Evolutionary conservation across 1,140 invertebrate species (phyloP), one percentile per base, ranked within the genome.

Genomic region (Philotrypesis tridentata): DNA sequence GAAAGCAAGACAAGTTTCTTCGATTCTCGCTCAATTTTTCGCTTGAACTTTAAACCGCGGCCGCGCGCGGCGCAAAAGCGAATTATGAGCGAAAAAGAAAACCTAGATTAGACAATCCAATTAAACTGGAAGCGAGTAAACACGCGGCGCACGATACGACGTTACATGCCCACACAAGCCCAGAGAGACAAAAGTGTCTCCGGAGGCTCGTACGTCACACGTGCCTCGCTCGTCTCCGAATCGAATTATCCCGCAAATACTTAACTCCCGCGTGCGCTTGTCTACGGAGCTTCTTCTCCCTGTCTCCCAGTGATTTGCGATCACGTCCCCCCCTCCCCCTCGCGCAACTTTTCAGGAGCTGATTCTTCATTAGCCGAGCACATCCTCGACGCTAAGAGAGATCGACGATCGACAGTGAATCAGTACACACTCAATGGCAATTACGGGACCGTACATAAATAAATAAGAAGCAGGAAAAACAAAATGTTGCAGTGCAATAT

Each of bases 291-390:
- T 55, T 55, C 48, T 1, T 55, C 21, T 55, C 14, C n/a, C n/a
- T n/a, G n/a, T 21, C 33, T 21, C 12, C 25, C 17, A 21, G 55
- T 74, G 43, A 27, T 40, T 23, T 27, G 43, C 67, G 83, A 83
- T 75, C 81, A 33, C 29, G n/a, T n/a, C 21, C n/a, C 12, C 17
- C 40, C 17, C 40, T 43, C 17, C 2, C 61, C 27, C 23, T 65
- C 25, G 61, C 60, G 61, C 6, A 43, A 71, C 82, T 27, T 79
- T 84, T 83, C 79, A 55, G 61, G 23, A 25, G 14, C 85, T 84
- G 81, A 85, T 40, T 43, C n/a, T 23, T 71, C 31, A 71, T 71
- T 71, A 71, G 68, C 11, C n/a, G 6, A 25, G 33, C 8, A 11
- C 25, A 43, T 43, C 4, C 40, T 5, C 37, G 37, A 37, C 14